phyloP scores from a whole-genome alignment of 2,888 invertebrate genomes.

The Caenorhabditis sulstoni region DNA sequence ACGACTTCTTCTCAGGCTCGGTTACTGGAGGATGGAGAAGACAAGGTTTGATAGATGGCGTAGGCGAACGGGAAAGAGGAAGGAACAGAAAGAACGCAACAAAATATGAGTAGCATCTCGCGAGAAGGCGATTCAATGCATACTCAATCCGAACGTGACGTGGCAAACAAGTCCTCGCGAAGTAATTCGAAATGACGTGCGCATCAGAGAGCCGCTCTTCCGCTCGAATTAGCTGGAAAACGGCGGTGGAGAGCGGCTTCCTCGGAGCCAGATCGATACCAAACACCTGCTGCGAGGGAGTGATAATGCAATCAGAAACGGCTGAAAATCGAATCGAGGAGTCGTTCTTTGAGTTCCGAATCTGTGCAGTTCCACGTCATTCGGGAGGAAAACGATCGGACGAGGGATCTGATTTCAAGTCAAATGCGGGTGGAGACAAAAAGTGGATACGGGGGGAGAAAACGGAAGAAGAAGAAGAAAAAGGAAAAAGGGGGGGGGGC shows the following conservation, averaged over 20 bases:
- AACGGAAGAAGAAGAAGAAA: neutral
- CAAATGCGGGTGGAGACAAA: constrained; percentile 25
- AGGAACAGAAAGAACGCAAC: neutral
- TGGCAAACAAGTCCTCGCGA: neutral
- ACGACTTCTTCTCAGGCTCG: neutral
- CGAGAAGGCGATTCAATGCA: constrained; percentile 22
- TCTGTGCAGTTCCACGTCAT: no score
- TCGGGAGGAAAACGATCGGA: constrained; percentile 6
- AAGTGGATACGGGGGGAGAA: no score
- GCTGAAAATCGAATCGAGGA: neutral
- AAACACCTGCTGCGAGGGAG: constrained; percentile 19
- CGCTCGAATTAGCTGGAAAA: constrained; percentile 53
- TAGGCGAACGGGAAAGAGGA: neutral
- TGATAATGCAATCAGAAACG: constrained; percentile 3
- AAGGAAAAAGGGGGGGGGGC: constrained; percentile 12
- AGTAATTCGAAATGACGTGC: constrained; percentile 50
- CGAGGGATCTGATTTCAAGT: constrained; percentile 50
- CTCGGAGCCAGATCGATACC: constrained; percentile 22
- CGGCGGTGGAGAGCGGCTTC: no score
- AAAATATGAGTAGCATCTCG: neutral
- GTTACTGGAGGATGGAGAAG: neutral
- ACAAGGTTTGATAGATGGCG: constrained; percentile 43
- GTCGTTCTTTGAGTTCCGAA: constrained; percentile 33
- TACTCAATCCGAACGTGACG: neutral
- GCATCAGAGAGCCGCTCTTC: constrained; percentile 41